Percentiles rank a stretch among this genome's conserved stretches.
These are phyloP conservation scores for Aptenodytes forsteri DNA, from an alignment of 2,113 vertebrate species.

Conservation along the genomic window DNA sequence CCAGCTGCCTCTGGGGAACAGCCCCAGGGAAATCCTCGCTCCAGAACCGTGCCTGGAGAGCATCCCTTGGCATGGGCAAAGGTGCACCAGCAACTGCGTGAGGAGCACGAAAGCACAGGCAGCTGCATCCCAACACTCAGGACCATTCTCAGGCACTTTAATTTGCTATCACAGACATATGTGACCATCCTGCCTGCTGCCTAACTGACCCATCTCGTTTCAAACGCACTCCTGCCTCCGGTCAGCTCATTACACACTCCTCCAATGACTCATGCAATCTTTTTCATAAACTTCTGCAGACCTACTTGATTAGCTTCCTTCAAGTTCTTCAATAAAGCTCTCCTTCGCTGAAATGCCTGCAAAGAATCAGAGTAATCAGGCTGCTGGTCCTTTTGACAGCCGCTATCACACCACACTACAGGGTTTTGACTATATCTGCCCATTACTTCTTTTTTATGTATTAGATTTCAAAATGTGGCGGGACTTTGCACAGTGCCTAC, in stretches of 20 bases:
- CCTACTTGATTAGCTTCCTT: background rate
- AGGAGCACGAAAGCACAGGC: background rate
- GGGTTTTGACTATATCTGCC: background rate
- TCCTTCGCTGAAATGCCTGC: background rate
- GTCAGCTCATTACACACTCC: background rate
- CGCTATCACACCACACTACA: accelerated
- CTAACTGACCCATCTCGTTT: background rate
- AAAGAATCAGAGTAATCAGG: background rate
- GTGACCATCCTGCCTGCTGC: background rate
- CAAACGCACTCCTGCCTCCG: background rate
- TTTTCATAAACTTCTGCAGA: background rate
- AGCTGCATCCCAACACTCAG: background rate
- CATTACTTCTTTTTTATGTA: background rate
- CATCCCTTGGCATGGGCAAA: too few species aligned
- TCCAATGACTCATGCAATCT: background rate
- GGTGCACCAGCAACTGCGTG: background rate
- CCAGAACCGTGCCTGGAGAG: background rate
- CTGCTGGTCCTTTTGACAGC: background rate
- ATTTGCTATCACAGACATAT: background rate
- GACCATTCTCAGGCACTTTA: background rate
- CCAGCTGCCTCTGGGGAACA: background rate
- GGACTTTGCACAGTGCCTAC: background rate
- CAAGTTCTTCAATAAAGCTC: background rate
- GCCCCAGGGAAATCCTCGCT: background rate
- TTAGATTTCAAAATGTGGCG: background rate